phyloP scores from a whole-genome alignment of 2,113 vertebrate genomes.

The Microtus richardsoni region DNA sequence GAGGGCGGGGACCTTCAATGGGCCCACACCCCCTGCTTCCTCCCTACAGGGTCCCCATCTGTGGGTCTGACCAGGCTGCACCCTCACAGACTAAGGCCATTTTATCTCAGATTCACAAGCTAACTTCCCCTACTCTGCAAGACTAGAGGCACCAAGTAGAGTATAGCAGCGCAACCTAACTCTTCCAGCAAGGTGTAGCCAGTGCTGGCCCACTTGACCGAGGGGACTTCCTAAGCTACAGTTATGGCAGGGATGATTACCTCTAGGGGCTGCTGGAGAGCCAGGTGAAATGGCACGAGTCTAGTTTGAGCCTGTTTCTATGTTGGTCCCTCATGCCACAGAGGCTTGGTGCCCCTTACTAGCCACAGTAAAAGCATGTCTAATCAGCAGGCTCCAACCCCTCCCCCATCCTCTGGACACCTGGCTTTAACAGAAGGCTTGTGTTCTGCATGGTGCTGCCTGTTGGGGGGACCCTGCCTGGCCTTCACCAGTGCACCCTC shows the following conservation, averaged over 20 bases:
- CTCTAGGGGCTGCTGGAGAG: neutral
- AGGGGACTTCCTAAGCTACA: neutral
- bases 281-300: neutral
- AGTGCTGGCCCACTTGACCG: rapidly evolving
- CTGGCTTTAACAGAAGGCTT: neutral
- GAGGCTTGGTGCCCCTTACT: neutral
- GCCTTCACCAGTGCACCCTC: too few species aligned
- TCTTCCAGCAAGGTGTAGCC: rapidly evolving
- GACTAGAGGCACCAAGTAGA: neutral
- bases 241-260: neutral
- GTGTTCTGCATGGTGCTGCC: rapidly evolving
- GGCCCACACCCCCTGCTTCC: rapidly evolving
- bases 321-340: neutral
- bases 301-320: neutral
- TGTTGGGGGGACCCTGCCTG: neutral
- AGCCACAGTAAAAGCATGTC: neutral
- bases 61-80: neutral
- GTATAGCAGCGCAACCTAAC: rapidly evolving
- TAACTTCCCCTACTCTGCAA: neutral
- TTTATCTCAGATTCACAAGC: neutral
- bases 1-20: neutral
- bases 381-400: neutral
- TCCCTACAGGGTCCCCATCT: neutral
- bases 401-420: neutral
- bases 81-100: neutral